These are phyloP conservation scores for Ptychobarbus kaznakovi DNA, from an alignment of 2,797 vertebrate genomes.

Conservation along the genomic window DNA sequence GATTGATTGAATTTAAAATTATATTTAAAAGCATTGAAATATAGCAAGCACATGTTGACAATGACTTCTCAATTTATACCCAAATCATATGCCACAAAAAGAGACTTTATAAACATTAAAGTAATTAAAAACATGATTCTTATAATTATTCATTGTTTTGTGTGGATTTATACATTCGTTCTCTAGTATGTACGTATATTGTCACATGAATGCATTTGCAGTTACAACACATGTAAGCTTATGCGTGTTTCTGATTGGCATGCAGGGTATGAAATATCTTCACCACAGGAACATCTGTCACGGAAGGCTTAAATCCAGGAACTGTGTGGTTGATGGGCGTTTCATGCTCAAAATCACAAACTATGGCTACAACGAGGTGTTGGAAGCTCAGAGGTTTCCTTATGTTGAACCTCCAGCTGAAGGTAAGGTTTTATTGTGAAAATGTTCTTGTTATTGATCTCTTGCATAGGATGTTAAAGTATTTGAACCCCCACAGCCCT, in stretches of 20 bases:
- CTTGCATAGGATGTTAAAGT: not conserved
- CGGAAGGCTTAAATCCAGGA: conserved; percentile 78
- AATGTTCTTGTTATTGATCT: not conserved
- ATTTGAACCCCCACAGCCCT: conserved; percentile 69
- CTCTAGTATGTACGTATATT: not conserved
- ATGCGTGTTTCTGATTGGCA: conserved; percentile 27
- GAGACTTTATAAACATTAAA: not conserved
- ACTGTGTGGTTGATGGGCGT: conserved; percentile 82
- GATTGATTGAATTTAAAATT: not conserved
- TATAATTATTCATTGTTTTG: not conserved
- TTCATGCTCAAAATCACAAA: conserved; percentile 82
- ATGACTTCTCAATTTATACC: not conserved
- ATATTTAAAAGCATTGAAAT: not conserved
- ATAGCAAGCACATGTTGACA: not conserved
- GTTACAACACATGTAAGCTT: not conserved
- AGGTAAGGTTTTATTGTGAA: conserved; percentile 62
- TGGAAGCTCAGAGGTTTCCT: conserved; percentile 76
- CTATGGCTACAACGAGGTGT: conserved; percentile 76
- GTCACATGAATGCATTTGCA: not conserved
- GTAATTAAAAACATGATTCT: not conserved
- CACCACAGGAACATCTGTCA: conserved; percentile 76
- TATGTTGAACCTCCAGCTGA: conserved; percentile 69
- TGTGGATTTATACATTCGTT: not conserved
- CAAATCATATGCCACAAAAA: not conserved
- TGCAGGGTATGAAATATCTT: conserved; percentile 83